Evolutionary conservation across 2,797 vertebrate genomes (phyloP).

Genomic region (Platyrinchus mystaceus): DNA sequence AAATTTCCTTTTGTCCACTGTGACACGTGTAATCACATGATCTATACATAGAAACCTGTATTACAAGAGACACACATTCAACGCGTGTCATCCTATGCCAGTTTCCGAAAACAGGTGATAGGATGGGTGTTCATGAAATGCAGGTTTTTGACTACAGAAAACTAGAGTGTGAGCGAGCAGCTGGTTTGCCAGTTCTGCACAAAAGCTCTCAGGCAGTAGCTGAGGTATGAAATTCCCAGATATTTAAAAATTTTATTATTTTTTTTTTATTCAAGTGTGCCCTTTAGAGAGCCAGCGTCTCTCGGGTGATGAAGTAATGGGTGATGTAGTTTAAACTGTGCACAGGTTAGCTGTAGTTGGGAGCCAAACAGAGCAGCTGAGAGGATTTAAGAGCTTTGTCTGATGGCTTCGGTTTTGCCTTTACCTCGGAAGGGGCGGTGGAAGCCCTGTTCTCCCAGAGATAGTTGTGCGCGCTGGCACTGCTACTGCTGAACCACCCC

Average conservation of each 20-base stretch:
- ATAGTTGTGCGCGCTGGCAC: background rate
- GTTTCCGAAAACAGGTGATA: background rate
- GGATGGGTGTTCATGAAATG: background rate
- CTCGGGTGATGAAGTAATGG: background rate
- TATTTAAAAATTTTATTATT: background rate
- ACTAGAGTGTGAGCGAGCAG: background rate
- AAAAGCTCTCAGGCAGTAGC: background rate
- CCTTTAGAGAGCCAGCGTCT: background rate
- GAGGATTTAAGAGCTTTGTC: background rate
- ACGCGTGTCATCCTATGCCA: background rate
- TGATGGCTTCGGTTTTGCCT: background rate
- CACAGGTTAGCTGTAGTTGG: background rate
- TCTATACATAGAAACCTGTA: background rate
- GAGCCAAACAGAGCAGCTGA: background rate
- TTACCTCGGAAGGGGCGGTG: background rate
- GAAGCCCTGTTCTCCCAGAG: background rate
- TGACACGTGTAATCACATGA: background rate
- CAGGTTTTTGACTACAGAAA: background rate
- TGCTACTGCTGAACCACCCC: constrained; percentile 23
- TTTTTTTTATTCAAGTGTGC: background rate
- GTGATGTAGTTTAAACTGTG: background rate
- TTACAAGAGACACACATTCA: background rate
- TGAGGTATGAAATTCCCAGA: background rate
- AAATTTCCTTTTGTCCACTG: background rate
- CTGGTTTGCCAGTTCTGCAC: background rate